Conservation (phyloP, 2,797 vertebrate genomes). For the Picus viridis region DNA sequence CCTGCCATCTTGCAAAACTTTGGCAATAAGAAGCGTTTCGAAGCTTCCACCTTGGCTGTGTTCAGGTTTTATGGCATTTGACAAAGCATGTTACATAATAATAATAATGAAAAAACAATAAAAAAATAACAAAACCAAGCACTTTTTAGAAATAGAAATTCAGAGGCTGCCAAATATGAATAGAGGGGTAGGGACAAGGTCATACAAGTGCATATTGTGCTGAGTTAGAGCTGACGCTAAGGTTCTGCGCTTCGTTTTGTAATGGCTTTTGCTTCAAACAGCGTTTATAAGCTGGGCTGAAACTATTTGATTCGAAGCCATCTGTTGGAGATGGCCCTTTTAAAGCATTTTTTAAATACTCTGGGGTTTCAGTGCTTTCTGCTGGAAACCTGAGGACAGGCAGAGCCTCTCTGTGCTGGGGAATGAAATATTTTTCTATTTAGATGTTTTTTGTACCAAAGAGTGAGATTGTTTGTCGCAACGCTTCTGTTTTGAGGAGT, state of each 20-base stretch:
- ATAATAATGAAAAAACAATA: too few relatives aligned
- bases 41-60: conserved; percentile 45
- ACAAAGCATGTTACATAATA: conserved; percentile 43
- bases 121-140: neutral
- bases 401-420: conserved; percentile 16
- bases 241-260: conserved; percentile 12
- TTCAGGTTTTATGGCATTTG: conserved; percentile 34
- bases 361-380: neutral
- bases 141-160: conserved; percentile 4
- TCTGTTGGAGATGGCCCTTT: conserved; percentile 33
- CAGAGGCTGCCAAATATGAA: conserved; percentile 29
- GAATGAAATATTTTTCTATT: conserved; percentile 56
- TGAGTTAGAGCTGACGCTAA: conserved; percentile 4
- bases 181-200: conserved; percentile 30
- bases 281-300: conserved; percentile 23
- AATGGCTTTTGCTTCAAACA: conserved; percentile 46
- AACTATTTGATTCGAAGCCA: neutral
- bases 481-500: conserved; percentile 58
- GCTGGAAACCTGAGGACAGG: conserved; percentile 24
- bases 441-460: conserved; percentile 56
- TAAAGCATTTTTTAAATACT: conserved; percentile 37
- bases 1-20: conserved; percentile 62
- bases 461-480: conserved; percentile 37
- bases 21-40: conserved; percentile 70
- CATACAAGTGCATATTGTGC: conserved; percentile 22